Evolutionary conservation across 2,888 invertebrate species (phyloP), one percentile per base, ranked within the genome.

Genomic region (Cantharis nigra): DNA sequence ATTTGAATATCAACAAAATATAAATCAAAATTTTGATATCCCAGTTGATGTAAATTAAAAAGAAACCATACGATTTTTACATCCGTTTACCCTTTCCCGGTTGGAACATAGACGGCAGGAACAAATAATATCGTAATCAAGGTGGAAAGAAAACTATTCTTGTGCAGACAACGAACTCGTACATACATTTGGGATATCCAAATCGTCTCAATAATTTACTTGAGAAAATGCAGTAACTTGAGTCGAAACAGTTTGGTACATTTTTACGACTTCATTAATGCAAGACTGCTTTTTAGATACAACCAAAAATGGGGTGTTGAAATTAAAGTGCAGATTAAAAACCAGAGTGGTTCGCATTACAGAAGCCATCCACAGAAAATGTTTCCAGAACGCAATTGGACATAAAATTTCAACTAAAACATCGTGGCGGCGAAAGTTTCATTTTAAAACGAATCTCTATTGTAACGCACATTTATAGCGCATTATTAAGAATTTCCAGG

Each of bases 311-410:
- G 86, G 87, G 87, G 87, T 87, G 87, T 87, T 87, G 87, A 87
- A 88, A 88, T 88, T 87, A 87, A 87, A 87, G 86, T 82, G 85
- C 83, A 87, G 87, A 88, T 88, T 88, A 88, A 88, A 88, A 88
- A 88, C 85, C 86, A 85, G 81, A 82, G 79, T 80, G 80, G 83
- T 82, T 83, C 83, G 77, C 84, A 83, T 84, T 83, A 84, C 83
- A 81, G 82, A 72, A 76, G 73, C 81, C 79, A 79, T 81, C 79
- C 76, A 75, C 73, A 74, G 79, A 78, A 80, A 81, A 82, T 79
- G 81, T 81, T 77, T 76, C 79, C 75, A 82, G 81, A 85, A 85
- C 83, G 85, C 87, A 87, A 87, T 87, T 87, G 87, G 82, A 87
- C 87, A 85, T 86, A 86, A 87, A 87, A 86, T 85, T 85, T 84